phyloP scores from a whole-genome alignment of 2,797 vertebrate genomes.

The Sylvia borin region DNA sequence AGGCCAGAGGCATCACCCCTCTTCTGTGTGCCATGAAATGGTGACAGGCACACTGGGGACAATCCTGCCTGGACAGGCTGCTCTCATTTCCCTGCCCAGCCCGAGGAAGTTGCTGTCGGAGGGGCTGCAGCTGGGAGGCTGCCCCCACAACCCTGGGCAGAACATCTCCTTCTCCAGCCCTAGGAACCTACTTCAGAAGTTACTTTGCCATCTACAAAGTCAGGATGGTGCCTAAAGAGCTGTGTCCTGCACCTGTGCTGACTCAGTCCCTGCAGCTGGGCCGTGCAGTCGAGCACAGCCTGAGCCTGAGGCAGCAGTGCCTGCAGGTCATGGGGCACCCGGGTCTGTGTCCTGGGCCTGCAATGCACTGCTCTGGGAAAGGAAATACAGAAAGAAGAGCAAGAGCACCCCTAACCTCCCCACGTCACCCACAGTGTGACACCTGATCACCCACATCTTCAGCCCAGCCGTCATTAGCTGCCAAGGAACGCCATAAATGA shows the following conservation, averaged over 20 bases:
- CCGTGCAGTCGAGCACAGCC: fast-evolving
- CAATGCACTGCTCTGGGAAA: background rate
- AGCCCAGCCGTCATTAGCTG: background rate
- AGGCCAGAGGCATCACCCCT: background rate
- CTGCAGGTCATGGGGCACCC: background rate
- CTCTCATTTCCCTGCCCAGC: background rate
- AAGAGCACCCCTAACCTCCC: background rate
- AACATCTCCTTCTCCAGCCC: background rate
- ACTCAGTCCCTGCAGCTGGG: fast-evolving
- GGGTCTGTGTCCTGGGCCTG: background rate
- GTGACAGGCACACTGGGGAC: background rate
- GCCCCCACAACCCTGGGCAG: fast-evolving
- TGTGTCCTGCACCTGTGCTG: background rate
- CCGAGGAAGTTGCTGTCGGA: fast-evolving
- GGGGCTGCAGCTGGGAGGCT: background rate
- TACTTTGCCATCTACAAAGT: background rate
- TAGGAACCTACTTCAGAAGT: background rate
- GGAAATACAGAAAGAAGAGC: background rate
- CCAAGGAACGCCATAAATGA: background rate
- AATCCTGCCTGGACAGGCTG: background rate
- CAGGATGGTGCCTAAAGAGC: background rate
- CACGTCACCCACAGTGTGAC: fast-evolving
- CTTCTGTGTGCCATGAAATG: background rate
- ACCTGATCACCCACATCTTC: background rate
- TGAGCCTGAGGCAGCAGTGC: background rate